Base-by-base conservation (phyloP, 1,140 invertebrate species). In the Diorhabda carinulata region DNA sequence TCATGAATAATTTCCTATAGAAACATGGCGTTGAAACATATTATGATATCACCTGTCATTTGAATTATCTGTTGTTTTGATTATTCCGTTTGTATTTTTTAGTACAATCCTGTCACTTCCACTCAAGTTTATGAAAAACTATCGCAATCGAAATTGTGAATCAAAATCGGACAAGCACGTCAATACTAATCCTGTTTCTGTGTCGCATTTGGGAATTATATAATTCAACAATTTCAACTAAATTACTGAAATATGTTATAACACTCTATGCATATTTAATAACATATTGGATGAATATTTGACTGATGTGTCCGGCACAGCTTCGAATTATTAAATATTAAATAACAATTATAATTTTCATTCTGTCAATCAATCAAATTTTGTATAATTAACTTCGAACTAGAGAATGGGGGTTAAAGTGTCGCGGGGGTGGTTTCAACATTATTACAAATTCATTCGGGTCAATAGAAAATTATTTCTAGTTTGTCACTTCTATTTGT, bases 331-430 rank as follows among this genome's bases (percentile, higher is more conserved):
- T 76, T 76, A 72, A 76, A 76, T 76, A 76, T 76, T 74, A 72
- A 76, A 76, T 74, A 75, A 75, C 70, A 75, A 75, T 76, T 76
- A 76, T 72, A 76, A 76, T 76, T 76, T 76, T 76, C 74, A 74
- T 76, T 70, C 67, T 68, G 73, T 64, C 73, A 72, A 76, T 76
- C 74, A 76, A 76, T 76, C 74, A 76, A 70, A 70, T 52, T 59
- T 68, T 58, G 56, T 71, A 70, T 74, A 74, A 76, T 74, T 76
- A 76, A 76, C 73, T 76, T 71, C 59, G 70, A 70, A 74, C 69
- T 43, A 57, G 67, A 9, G 44, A 68, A 52, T 52, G 47, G 47
- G 47, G 47, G 6, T 52, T 52, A 8, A n/a, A 6, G 6, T 6
- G 47, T 52, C 47, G 6, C 6, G 6, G 6, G 47, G 4, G 64